Conservation (phyloP, 1,140 invertebrate species). For the Pseudachorutes palmiensis region DNA sequence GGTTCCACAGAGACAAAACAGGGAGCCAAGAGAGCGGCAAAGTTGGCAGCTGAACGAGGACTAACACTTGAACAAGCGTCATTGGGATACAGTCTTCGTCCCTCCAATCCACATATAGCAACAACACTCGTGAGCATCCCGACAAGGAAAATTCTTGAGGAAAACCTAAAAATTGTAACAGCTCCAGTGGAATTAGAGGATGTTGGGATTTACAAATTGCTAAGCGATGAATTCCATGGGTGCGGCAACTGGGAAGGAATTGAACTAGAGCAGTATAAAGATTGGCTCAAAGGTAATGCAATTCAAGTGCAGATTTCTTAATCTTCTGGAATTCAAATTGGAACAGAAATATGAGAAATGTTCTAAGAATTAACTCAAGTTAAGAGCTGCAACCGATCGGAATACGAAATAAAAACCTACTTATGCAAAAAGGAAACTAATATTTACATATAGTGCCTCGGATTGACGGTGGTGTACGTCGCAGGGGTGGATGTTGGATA, state of each 20-base stretch:
- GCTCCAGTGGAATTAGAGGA: conserved; percentile 18
- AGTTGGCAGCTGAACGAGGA: conserved; percentile 40
- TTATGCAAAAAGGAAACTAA: too few relatives aligned
- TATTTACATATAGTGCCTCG: too few relatives aligned
- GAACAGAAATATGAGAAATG: too few relatives aligned
- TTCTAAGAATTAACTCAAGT: too few relatives aligned
- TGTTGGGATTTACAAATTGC: conserved; percentile 14
- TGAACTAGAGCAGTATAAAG: conserved; percentile 41
- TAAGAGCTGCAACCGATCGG: too few relatives aligned
- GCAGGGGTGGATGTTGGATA: too few relatives aligned
- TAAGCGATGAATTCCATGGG: conserved; percentile 19
- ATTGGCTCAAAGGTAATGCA: too few relatives aligned
- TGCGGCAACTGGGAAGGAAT: conserved; percentile 48
- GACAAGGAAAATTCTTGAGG: conserved; percentile 25
- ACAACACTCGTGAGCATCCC: conserved; percentile 37
- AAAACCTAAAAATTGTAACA: conserved; percentile 31
- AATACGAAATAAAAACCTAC: too few relatives aligned
- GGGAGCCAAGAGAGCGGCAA: conserved; percentile 42
- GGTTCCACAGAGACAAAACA: conserved; percentile 59
- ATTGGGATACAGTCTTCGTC: conserved; percentile 25
- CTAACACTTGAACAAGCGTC: conserved; percentile 24
- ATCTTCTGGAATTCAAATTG: too few relatives aligned
- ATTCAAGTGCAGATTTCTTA: too few relatives aligned
- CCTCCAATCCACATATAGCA: conserved; percentile 19
- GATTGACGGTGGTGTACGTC: too few relatives aligned